Base-by-base conservation (phyloP, 2,888 invertebrate species). In the Torymus auratus region DNA sequence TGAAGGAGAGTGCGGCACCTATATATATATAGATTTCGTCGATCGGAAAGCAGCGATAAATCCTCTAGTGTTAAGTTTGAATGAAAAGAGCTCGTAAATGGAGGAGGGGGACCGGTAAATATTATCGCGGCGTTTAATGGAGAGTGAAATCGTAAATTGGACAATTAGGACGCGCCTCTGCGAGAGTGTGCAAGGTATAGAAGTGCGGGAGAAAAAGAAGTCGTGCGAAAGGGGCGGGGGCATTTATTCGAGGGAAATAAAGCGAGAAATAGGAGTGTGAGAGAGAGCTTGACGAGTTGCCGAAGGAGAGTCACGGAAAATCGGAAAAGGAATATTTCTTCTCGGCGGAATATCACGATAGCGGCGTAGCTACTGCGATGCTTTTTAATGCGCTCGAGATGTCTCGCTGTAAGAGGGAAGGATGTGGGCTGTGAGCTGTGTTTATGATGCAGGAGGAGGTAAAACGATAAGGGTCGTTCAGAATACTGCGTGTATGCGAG, bases 61-160 rank as follows among this genome's bases (percentile, higher is more conserved):
- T 58, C 23, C 23, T 56, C 17, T 13, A 1, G 14, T n/a, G n/a
- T 7, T 10, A 75, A 17, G 23, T 58, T 64, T 64, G 70, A 64
- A 77, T 69, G n/a, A 70, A 64, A 70, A 62, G 55, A 23, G 41
- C 53, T 69, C 17, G 12, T 76, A 69, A 76, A 64, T 53, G 13
- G 20, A 73, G 1, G 14, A 10, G 15, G 55, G 13, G 52, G 65
- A 17, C 28, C 2, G 65, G 72, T 78, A 71, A 78, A 78, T 72
- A 78, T 78, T 78, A 78, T 78, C 53, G 65, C 58, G 41, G 23
- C 58, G 17, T 65, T 65, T 71, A 76, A 78, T 78, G 58, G 71
- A 13, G 71, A 17, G 60, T 65, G 50, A 78, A 78, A 67, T 78
- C 58, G 78, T 71, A 71, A 78, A 78, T 78, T 71, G 71, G 53